Evolutionary conservation across 1,140 invertebrate species (phyloP).

Genomic region (Harlomillsia oculata): DNA sequence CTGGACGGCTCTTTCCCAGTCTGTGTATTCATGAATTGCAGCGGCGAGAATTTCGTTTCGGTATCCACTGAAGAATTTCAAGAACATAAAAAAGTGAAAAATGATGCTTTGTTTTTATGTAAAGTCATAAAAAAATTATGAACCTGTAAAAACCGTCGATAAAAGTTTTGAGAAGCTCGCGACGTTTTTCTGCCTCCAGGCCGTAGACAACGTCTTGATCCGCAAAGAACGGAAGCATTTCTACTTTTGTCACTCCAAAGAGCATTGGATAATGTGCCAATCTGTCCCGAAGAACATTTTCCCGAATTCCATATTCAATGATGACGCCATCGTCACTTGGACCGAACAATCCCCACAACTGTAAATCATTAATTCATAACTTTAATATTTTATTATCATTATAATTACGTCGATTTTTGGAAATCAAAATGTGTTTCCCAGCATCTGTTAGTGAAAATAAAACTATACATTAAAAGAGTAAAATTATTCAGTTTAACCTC

Average conservation of each 20-base stretch:
- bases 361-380: no score
- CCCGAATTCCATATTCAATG: conserved; percentile 43
- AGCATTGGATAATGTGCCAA: conserved; percentile 45
- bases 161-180: conserved; percentile 85
- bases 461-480: no score
- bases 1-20: conserved; percentile 85
- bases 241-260: conserved; percentile 73
- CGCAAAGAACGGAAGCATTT: conserved; percentile 61
- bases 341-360: conserved; percentile 50
- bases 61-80: conserved; percentile 72
- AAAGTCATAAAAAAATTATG: no score
- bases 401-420: no score
- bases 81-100: no score
- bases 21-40: conserved; percentile 92
- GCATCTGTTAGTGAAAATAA: background rate
- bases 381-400: no score
- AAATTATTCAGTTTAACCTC: no score
- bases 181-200: conserved; percentile 79
- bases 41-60: conserved; percentile 94
- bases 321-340: conserved; percentile 78
- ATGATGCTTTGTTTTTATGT: no score
- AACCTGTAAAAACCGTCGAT: conserved; percentile 75
- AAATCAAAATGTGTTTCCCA: background rate
- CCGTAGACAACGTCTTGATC: conserved; percentile 77
- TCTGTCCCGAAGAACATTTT: conserved; percentile 31